These are phyloP conservation scores for Bombus confusus DNA, from an alignment of 1,140 invertebrate genomes.

Conservation along the genomic window DNA sequence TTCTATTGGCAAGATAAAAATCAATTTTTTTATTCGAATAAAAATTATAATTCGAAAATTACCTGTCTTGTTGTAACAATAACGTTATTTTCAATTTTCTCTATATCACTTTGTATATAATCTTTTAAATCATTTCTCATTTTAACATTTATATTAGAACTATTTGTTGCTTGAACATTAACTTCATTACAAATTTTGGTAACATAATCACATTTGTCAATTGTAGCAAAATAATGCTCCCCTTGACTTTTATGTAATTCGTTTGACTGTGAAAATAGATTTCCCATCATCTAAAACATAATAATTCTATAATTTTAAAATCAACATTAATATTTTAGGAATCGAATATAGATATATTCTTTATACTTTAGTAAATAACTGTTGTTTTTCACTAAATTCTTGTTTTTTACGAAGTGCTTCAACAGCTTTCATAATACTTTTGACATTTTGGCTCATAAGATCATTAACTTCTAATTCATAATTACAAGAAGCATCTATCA, in stretches of 20 bases:
- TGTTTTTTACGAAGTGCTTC: slow-evolving; percentile 61
- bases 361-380: slow-evolving; percentile 64
- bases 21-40: neutral
- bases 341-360: slow-evolving; percentile 6
- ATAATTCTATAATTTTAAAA: slow-evolving; percentile 8
- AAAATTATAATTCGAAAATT: slow-evolving; percentile 36
- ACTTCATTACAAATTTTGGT: slow-evolving; percentile 55
- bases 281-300: slow-evolving; percentile 68
- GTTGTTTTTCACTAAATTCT: slow-evolving; percentile 62
- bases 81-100: slow-evolving; percentile 67
- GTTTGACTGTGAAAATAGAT: slow-evolving; percentile 66
- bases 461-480: slow-evolving; percentile 64
- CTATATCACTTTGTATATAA: slow-evolving; percentile 60
- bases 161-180: slow-evolving; percentile 48
- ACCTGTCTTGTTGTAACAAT: slow-evolving; percentile 67
- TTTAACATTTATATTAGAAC: slow-evolving; percentile 45
- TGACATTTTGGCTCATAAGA: slow-evolving; percentile 61
- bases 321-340: neutral
- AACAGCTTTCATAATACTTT: slow-evolving; percentile 61
- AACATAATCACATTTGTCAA: slow-evolving; percentile 61
- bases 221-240: slow-evolving; percentile 54
- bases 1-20: slow-evolving; percentile 35
- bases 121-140: slow-evolving; percentile 59
- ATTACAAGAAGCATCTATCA: slow-evolving; percentile 66
- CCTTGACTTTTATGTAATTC: slow-evolving; percentile 53